A percentile compares a stretch with the other conserved stretches of the same genome.
These are phyloP conservation scores for Arothron firmamentum DNA, from an alignment of 2,113 vertebrate species.

Conservation along the genomic window DNA sequence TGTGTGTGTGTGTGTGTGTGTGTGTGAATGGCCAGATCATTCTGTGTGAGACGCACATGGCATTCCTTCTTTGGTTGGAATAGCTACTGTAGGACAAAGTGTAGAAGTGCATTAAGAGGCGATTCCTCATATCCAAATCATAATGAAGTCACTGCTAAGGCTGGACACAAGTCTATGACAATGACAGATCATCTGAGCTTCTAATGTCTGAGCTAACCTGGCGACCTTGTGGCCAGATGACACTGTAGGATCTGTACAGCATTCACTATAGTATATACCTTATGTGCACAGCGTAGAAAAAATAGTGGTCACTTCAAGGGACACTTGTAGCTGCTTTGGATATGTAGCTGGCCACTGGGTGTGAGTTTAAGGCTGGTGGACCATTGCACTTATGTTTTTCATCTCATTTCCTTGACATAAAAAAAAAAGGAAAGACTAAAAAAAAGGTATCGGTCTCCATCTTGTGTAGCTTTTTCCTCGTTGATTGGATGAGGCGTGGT, in stretches of 20 bases:
- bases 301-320: conserved; percentile 58
- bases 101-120: conserved; percentile 63
- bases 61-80: conserved; percentile 64
- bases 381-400: conserved; percentile 72
- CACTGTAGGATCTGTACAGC: conserved; percentile 65
- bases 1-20: conserved; percentile 28
- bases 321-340: conserved; percentile 71
- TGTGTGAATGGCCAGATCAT: conserved; percentile 60
- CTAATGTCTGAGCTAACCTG: conserved; percentile 53
- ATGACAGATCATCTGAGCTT: conserved; percentile 63
- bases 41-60: conserved; percentile 59
- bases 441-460: conserved; percentile 59
- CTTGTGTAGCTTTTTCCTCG: conserved; percentile 69
- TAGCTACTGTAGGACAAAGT: conserved; percentile 63
- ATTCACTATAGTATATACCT: conserved; percentile 70
- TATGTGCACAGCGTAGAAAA: conserved; percentile 66
- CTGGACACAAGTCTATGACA: conserved; percentile 53
- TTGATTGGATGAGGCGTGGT: conserved; percentile 56
- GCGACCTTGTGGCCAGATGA: conserved; percentile 48
- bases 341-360: conserved; percentile 74
- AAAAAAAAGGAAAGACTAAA: conserved; percentile 39
- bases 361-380: conserved; percentile 65
- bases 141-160: conserved; percentile 50
- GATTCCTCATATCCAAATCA: conserved; percentile 64
- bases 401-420: conserved; percentile 72